Percentiles rank a stretch among this genome's conserved stretches.
phyloP scores from a whole-genome alignment of 2,888 invertebrate genomes.

The Catocala fraxini region DNA sequence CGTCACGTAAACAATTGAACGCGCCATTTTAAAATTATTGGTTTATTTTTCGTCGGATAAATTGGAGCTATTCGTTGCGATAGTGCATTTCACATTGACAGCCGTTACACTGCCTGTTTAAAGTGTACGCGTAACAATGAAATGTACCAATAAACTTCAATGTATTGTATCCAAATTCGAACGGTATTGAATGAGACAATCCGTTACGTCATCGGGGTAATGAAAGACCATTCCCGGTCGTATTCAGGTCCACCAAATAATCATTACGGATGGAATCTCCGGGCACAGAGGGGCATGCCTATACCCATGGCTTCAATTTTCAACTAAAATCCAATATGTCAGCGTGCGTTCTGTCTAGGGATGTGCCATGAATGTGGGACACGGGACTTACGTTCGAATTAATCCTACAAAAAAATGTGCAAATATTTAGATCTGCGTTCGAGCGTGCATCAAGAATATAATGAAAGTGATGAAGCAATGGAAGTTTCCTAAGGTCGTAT shows the following conservation, averaged over 20 bases:
- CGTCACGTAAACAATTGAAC: conserved; percentile 6
- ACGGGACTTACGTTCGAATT: neutral
- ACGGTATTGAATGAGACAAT: conserved; percentile 9
- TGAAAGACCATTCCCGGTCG: conserved; percentile 20
- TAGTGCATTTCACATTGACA: no score
- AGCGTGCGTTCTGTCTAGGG: conserved; percentile 37
- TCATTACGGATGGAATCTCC: conserved; percentile 28
- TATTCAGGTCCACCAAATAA: conserved; percentile 29
- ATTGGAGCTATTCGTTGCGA: neutral
- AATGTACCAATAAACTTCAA: conserved; percentile 10
- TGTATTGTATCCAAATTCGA: conserved; percentile 7
- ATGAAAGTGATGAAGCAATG: no score
- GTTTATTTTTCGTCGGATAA: conserved; percentile 4
- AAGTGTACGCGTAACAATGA: conserved; percentile 3
- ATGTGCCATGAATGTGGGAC: conserved; percentile 20
- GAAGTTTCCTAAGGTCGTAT: no score
- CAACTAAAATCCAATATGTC: conserved; percentile 58
- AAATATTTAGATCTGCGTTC: no score
- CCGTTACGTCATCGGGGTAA: conserved; percentile 14
- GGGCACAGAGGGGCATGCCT: conserved; percentile 29
- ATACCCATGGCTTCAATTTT: conserved; percentile 47
- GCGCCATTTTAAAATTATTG: conserved; percentile 6
- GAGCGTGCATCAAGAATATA: no score
- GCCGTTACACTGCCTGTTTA: no score
- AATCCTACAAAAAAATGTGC: no score